These are phyloP conservation scores for Eriocheir sinensis DNA, from an alignment of 1,140 invertebrate genomes.

Conservation along the genomic window DNA sequence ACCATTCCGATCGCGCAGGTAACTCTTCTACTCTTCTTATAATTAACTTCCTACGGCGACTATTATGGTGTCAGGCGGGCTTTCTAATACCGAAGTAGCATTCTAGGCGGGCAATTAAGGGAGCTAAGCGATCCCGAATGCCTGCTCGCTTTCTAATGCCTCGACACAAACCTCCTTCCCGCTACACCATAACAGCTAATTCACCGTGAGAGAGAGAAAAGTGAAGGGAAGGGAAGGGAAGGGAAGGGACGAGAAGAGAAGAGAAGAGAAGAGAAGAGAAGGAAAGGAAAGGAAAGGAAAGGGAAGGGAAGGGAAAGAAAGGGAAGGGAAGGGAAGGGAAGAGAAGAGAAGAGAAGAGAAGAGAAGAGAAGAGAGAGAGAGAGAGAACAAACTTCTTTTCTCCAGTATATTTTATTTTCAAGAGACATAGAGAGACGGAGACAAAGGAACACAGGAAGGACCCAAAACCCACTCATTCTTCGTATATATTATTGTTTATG, in stretches of 20 bases:
- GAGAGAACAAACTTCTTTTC: too few relatives aligned
- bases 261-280: constrained; percentile 18
- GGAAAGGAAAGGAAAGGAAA: too few relatives aligned
- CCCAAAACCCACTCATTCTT: too few relatives aligned
- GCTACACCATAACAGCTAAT: not conserved
- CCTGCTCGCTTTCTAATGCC: not conserved
- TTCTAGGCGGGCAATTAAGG: not conserved
- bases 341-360: constrained; percentile 24
- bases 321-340: not conserved
- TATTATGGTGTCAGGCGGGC: not conserved
- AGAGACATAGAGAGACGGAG: too few relatives aligned
- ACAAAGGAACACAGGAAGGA: too few relatives aligned
- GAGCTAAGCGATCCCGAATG: not conserved
- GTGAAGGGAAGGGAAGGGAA: not conserved
- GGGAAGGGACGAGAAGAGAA: constrained; percentile 3
- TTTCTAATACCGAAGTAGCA: not conserved
- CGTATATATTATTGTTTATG: too few relatives aligned
- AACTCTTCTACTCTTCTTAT: not conserved
- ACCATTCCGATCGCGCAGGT: not conserved
- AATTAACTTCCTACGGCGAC: not conserved
- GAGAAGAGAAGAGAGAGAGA: too few relatives aligned
- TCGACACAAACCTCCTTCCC: not conserved
- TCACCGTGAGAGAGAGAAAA: too few relatives aligned
- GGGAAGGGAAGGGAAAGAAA: not conserved
- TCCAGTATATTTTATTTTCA: too few relatives aligned